phyloP scores from a whole-genome alignment of 92 coral and sea anemone genomes.

The Pocillopora meandrina region DNA sequence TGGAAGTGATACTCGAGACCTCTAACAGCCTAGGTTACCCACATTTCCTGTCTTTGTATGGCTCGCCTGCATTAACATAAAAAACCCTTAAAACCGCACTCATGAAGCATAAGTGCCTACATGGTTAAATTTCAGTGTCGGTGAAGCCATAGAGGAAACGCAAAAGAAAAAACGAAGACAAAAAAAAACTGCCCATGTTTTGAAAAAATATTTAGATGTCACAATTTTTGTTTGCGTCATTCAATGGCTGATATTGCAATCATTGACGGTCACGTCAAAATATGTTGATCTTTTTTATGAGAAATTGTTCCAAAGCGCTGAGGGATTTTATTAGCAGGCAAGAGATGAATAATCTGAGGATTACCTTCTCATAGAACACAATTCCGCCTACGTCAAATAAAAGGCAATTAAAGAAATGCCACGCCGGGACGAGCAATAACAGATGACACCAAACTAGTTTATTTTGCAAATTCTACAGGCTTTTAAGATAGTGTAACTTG shows the following conservation, averaged over 20 bases:
- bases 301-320: background rate
- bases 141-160: background rate
- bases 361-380: background rate
- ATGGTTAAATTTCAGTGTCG: background rate
- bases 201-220: background rate
- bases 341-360: conserved; percentile 17
- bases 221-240: background rate
- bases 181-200: background rate
- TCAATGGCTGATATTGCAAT: background rate
- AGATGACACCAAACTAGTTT: conserved; percentile 17
- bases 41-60: conserved; percentile 29
- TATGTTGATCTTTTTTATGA: background rate
- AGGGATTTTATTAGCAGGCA: background rate
- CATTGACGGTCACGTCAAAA: background rate
- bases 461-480: conserved; percentile 17
- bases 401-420: conserved; percentile 15
- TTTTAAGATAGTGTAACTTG: conserved; percentile 24
- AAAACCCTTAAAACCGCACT: conserved; percentile 20
- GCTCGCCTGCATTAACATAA: background rate
- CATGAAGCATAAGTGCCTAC: background rate
- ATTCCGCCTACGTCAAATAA: conserved; percentile 16
- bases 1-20: conserved; percentile 23
- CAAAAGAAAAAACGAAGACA: too few relatives aligned
- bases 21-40: background rate
- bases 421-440: background rate